These are phyloP conservation scores for Neodiprion lecontei DNA, from an alignment of 1,140 invertebrate species.

Conservation along the genomic window DNA sequence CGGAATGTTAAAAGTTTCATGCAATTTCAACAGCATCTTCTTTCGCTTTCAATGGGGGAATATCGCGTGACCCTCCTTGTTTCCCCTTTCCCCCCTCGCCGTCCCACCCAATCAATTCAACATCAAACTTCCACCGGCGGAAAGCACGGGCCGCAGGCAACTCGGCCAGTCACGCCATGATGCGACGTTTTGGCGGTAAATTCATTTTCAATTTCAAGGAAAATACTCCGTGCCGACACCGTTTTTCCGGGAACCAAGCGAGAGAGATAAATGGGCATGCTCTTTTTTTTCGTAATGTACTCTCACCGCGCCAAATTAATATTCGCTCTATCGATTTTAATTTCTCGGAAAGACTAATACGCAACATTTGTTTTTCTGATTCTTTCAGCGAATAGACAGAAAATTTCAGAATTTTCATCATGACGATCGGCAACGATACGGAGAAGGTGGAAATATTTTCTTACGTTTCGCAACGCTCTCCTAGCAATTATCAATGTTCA, in stretches of 20 bases:
- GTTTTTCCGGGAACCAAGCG: background rate
- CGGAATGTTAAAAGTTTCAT: slow-evolving; percentile 29
- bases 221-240: background rate
- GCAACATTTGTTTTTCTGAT: too few relatives aligned
- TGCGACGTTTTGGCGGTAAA: slow-evolving; percentile 47
- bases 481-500: too few relatives aligned
- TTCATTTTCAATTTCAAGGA: slow-evolving; percentile 45
- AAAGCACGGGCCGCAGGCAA: slow-evolving; percentile 29
- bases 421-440: too few relatives aligned
- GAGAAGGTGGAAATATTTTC: too few relatives aligned
- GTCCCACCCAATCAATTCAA: slow-evolving; percentile 46
- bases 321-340: background rate
- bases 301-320: background rate
- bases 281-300: background rate
- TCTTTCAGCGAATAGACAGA: too few relatives aligned
- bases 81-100: slow-evolving; percentile 25
- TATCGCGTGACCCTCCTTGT: slow-evolving; percentile 39
- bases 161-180: slow-evolving; percentile 48
- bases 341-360: too few relatives aligned
- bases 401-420: too few relatives aligned
- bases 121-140: slow-evolving; percentile 46
- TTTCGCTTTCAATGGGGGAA: slow-evolving; percentile 32
- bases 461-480: too few relatives aligned
- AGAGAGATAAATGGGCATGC: background rate
- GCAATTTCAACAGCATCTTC: slow-evolving; percentile 31